Evolutionary conservation across 2,113 vertebrate genomes (phyloP), one percentile per base, ranked within the genome.

Genomic region (Origma solitaria): DNA sequence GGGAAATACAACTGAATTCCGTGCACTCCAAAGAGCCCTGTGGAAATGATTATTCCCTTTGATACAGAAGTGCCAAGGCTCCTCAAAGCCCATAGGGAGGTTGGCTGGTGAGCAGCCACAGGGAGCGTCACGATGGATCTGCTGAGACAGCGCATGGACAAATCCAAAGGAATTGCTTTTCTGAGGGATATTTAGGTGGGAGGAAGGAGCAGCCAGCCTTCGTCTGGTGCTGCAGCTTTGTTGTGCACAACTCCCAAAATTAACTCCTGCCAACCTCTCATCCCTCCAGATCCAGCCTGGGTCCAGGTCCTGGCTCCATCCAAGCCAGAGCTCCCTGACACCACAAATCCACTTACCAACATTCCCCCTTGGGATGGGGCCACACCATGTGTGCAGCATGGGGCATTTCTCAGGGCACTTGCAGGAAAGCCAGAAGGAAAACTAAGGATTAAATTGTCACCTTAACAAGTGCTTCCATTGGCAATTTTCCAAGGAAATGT

Each of bases 11-110:
- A 3, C 7, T 21, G 25, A 28, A 42, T 76, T 5, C 42, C 54
- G 35, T 22, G 64, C 16, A 6, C 25, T 53, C 24, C 0, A 11
- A 37, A 54, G 11, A 66, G 8, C 10, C 40, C 18, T 1, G 0
- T 4, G 23, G 21, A 58, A 53, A 65, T 20, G n/a, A 37, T 8
- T 5, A 24, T 2, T 24, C 10, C 12, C 40, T 64, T 49, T 25
- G 24, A 44, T 7, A 31, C 19, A 37, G 53, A 60, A 11, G 7
- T 28, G 23, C 21, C 10, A 7, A 11, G 16, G 69, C 66, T 82
- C 45, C 49, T 44, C 57, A 11, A 42, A 45, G 7, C 44, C 8
- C 24, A 3, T 3, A 14, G 16, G 25, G 15, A 50, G 42, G 28
- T 0, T 21, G 42, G 22, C 0, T 64, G 57, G 45, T 15, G 40